Percentiles rank a stretch among this genome's conserved stretches.
These are phyloP conservation scores for Hippopotamus amphibius DNA, from an alignment of 2,113 vertebrate genomes.

Conservation along the genomic window DNA sequence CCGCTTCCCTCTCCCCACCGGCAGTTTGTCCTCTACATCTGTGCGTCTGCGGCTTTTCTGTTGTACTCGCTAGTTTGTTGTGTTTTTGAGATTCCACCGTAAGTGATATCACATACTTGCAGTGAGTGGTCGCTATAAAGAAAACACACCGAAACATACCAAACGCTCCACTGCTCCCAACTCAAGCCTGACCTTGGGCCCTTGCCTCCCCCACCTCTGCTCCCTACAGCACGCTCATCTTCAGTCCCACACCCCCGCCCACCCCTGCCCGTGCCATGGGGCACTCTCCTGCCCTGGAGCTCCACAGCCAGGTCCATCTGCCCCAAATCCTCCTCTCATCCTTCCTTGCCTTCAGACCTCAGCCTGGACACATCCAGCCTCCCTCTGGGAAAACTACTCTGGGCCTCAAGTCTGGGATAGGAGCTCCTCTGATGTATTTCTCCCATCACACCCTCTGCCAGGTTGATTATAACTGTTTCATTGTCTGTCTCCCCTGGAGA, in stretches of 20 bases:
- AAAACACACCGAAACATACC: neutral
- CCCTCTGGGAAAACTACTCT: neutral
- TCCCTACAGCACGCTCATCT: neutral
- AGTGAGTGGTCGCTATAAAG: neutral
- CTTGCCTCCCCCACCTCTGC: no score
- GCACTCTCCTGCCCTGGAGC: neutral
- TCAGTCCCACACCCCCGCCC: neutral
- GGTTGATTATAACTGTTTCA: no score
- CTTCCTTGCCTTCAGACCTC: neutral
- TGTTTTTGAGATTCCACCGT: no score
- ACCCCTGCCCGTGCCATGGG: neutral
- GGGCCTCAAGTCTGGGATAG: neutral
- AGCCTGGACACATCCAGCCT: neutral
- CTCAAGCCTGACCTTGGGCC: neutral
- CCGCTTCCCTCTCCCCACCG: no score
- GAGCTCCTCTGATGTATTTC: rapidly evolving
- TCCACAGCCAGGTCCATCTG: rapidly evolving
- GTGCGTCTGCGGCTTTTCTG: no score
- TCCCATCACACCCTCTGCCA: neutral
- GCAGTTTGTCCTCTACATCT: no score
- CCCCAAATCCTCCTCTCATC: neutral
- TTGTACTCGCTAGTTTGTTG: no score
- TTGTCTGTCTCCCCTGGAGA: neutral
- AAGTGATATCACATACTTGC: no score
- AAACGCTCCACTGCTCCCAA: neutral